Conservation (phyloP, 2,797 vertebrate species). For the Apodemus agrarius region DNA sequence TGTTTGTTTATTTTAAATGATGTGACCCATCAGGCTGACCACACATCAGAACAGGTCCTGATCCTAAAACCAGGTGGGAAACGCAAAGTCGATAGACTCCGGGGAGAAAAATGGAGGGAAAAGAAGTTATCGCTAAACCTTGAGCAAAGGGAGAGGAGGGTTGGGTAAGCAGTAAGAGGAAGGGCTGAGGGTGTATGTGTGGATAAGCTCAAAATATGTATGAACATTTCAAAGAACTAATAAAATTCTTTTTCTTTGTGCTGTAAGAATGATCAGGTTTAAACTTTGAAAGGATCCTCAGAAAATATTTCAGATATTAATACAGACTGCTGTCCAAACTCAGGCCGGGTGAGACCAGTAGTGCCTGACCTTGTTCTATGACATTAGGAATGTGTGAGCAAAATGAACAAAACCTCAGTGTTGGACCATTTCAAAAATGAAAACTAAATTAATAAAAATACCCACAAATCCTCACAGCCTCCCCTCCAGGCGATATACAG, state of each 20-base stretch:
- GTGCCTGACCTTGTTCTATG: not conserved
- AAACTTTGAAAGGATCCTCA: not conserved
- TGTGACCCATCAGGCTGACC: too few species aligned
- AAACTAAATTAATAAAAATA: not conserved
- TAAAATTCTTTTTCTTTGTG: not conserved
- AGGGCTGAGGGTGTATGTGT: fast-evolving
- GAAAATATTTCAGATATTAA: not conserved
- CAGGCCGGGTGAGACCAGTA: not conserved
- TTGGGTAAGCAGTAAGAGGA: not conserved
- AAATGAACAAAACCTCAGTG: not conserved
- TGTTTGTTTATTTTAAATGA: not conserved
- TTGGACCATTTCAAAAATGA: not conserved
- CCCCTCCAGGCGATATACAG: not conserved
- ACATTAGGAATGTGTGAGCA: not conserved
- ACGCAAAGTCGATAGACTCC: not conserved
- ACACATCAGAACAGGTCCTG: not conserved
- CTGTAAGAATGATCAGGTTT: not conserved
- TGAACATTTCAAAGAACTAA: not conserved
- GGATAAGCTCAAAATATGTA: not conserved
- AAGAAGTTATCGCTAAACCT: too few species aligned
- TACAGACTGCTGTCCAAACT: not conserved
- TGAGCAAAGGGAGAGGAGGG: too few species aligned
- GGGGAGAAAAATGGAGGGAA: not conserved
- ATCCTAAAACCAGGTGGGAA: not conserved
- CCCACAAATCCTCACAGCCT: not conserved